phyloP scores from a whole-genome alignment of 1,140 invertebrate genomes.

The Hylyphantes graminicola region DNA sequence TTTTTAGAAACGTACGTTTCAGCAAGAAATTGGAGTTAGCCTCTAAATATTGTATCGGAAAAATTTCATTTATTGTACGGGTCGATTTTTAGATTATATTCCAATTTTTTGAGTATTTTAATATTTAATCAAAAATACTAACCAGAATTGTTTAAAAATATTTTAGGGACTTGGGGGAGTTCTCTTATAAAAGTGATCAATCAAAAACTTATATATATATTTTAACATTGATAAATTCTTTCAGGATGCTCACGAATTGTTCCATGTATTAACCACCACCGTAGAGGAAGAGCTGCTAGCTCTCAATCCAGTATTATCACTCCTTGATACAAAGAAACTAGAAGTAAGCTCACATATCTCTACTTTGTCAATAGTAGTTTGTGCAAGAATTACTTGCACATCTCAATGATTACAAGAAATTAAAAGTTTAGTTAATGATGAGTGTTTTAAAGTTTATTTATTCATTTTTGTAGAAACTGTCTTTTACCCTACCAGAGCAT shows the following conservation, averaged over 20 bases:
- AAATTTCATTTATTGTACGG: no score
- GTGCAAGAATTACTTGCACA: neutral
- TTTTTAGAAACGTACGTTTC: no score
- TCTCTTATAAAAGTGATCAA: neutral
- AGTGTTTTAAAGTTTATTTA: no score
- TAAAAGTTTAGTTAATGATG: no score
- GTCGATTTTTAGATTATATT: no score
- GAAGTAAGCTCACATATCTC: constrained; percentile 25
- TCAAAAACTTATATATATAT: neutral
- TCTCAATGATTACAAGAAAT: neutral
- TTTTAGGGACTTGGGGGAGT: neutral
- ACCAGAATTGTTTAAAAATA: neutral
- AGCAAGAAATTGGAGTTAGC: no score
- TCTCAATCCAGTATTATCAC: constrained; percentile 65
- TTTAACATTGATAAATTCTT: constrained; percentile 50
- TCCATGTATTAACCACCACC: constrained; percentile 86
- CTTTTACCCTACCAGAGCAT: no score
- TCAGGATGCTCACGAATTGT: constrained; percentile 88
- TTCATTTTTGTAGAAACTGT: no score
- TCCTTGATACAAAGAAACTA: constrained; percentile 65
- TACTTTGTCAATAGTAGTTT: no score
- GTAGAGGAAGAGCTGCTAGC: constrained; percentile 83
- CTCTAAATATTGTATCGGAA: no score
- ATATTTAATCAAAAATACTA: neutral
- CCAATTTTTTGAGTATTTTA: no score